phyloP scores from a whole-genome alignment of 1,140 invertebrate species.

The Diachasma alloeum region DNA sequence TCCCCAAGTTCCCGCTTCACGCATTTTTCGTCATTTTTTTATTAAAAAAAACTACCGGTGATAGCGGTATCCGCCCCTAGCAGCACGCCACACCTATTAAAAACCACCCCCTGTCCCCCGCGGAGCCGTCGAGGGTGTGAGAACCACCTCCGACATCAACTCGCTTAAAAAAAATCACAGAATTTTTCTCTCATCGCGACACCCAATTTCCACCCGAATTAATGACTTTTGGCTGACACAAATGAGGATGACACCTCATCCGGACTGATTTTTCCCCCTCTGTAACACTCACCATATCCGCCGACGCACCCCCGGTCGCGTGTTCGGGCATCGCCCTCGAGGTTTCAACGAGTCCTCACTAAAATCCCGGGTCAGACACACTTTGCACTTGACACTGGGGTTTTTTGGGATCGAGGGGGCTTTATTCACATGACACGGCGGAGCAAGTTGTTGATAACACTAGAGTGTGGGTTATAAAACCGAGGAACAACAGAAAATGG shows the following conservation, averaged over 20 bases:
- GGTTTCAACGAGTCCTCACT: neutral
- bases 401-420: neutral
- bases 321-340: conserved; percentile 32
- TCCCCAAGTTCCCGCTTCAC: neutral
- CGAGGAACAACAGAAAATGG: conserved; percentile 36
- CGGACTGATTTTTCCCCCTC: neutral
- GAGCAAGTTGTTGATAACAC: neutral
- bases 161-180: neutral
- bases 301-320: conserved; percentile 31
- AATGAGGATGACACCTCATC: neutral
- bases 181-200: neutral
- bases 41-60: neutral
- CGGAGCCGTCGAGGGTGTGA: neutral
- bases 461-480: conserved; percentile 14
- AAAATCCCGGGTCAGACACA: neutral
- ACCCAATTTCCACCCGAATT: neutral
- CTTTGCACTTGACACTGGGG: neutral
- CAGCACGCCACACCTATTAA: conserved; percentile 21
- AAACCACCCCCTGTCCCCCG: neutral
- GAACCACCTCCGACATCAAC: neutral
- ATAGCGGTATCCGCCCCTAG: neutral
- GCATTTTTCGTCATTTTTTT: neutral
- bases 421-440: neutral
- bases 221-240: neutral
- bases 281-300: conserved; percentile 24